Conservation (phyloP, 2,888 invertebrate species). For the Phrixothrix hirtus region DNA sequence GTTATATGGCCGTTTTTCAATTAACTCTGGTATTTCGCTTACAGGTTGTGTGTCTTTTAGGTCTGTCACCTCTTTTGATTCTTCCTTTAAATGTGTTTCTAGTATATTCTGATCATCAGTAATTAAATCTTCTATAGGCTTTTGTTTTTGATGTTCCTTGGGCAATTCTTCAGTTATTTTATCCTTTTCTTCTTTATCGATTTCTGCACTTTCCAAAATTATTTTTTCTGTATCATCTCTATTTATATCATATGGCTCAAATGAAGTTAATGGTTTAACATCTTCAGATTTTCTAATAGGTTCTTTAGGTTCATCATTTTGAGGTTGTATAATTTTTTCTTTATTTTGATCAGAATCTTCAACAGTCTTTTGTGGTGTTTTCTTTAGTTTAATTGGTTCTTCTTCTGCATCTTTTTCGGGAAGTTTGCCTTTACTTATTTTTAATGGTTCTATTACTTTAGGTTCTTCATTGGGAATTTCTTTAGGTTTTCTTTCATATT, state of each 20-base stretch:
- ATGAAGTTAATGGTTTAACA: slow-evolving; percentile 48
- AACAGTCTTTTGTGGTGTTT: slow-evolving; percentile 50
- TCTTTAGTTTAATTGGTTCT: slow-evolving; percentile 50
- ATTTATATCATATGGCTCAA: slow-evolving; percentile 52
- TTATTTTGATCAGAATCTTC: slow-evolving; percentile 40
- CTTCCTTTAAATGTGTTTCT: no score
- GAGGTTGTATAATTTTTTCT: slow-evolving; percentile 29
- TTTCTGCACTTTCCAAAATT: slow-evolving; percentile 49
- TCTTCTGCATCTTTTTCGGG: slow-evolving; percentile 43
- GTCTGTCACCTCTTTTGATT: slow-evolving; percentile 39
- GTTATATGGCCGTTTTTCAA: slow-evolving; percentile 40
- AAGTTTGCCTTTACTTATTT: slow-evolving; percentile 55
- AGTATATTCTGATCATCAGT: no score
- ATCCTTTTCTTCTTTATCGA: slow-evolving; percentile 39
- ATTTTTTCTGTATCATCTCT: slow-evolving; percentile 51
- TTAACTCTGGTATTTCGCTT: slow-evolving; percentile 44
- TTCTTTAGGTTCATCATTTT: slow-evolving; percentile 42
- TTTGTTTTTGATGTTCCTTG: no score
- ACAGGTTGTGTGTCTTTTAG: slow-evolving; percentile 42
- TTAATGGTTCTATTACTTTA: slow-evolving; percentile 50
- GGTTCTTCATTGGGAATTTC: slow-evolving; percentile 29
- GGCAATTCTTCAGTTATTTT: no score
- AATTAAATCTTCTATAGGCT: no score
- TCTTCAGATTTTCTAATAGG: slow-evolving; percentile 49
- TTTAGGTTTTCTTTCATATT: slow-evolving; percentile 42